Evolutionary conservation across 2,888 invertebrate species (phyloP).

Genomic region (Drosophila pseudotakahashii): DNA sequence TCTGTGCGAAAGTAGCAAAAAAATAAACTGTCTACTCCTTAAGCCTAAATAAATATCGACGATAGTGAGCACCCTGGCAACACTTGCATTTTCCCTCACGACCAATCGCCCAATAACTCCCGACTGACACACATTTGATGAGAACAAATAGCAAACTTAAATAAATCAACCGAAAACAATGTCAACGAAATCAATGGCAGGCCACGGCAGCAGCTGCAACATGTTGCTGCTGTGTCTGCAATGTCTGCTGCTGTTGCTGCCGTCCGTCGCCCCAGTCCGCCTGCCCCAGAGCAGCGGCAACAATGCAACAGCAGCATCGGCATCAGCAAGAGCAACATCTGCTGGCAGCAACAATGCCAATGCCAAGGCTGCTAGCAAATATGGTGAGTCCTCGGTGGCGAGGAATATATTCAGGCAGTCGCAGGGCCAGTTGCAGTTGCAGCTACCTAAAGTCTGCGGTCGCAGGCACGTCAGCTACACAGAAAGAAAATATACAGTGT

Average conservation of each 20-base stretch:
- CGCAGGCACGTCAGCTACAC: slow-evolving; percentile 2
- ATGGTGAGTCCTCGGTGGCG: slow-evolving; percentile 69
- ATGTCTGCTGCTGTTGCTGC: slow-evolving; percentile 55
- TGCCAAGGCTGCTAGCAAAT: slow-evolving; percentile 67
- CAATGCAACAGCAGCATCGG: slow-evolving; percentile 18
- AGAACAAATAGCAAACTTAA: slow-evolving; percentile 52
- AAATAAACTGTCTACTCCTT: not conserved
- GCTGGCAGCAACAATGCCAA: slow-evolving; percentile 28
- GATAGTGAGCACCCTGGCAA: not conserved
- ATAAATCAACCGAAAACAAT: slow-evolving; percentile 71
- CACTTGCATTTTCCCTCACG: slow-evolving; percentile 45
- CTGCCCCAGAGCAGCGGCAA: slow-evolving; percentile 25
- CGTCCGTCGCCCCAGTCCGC: slow-evolving; percentile 35
- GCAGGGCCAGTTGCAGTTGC: slow-evolving; percentile 31
- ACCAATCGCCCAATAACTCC: slow-evolving; percentile 35
- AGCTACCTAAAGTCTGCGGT: slow-evolving; percentile 17
- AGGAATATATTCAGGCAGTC: slow-evolving; percentile 18
- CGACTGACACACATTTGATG: slow-evolving; percentile 48
- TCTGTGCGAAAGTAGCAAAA: not conserved
- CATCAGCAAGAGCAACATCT: slow-evolving; percentile 19
- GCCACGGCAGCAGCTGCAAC: slow-evolving; percentile 44
- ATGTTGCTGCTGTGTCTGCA: slow-evolving; percentile 47
- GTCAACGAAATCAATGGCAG: slow-evolving; percentile 74
- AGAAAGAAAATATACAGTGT: not conserved
- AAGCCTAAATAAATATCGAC: not conserved